Evolutionary conservation across 2,797 vertebrate species (phyloP).

Genomic region (Lithobates pipiens): DNA sequence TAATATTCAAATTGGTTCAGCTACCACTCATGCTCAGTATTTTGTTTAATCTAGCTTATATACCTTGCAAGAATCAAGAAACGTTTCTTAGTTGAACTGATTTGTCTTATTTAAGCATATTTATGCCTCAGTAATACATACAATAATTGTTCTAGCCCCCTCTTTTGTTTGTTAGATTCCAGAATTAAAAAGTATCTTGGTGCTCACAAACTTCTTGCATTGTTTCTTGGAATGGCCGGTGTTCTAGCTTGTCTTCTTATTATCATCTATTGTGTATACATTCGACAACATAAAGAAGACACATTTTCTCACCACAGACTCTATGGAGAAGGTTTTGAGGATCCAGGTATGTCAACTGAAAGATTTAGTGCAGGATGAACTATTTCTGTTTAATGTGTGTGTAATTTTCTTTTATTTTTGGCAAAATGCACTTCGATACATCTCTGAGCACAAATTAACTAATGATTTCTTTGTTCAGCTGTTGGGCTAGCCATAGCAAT

Average conservation of each 20-base stretch:
- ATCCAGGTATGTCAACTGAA: slow-evolving; percentile 62
- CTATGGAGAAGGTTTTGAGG: slow-evolving; percentile 66
- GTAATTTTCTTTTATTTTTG: background rate
- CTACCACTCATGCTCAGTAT: no score
- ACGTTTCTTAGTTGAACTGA: no score
- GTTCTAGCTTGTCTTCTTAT: slow-evolving; percentile 68
- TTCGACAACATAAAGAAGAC: slow-evolving; percentile 64
- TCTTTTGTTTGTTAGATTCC: slow-evolving; percentile 28
- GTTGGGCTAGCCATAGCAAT: no score
- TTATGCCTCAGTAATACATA: background rate
- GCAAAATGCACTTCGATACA: no score
- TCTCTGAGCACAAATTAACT: no score
- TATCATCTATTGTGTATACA: slow-evolving; percentile 72
- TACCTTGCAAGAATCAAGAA: no score
- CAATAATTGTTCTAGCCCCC: background rate
- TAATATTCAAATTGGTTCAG: no score
- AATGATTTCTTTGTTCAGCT: background rate
- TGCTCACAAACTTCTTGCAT: slow-evolving; percentile 62
- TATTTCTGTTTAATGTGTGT: background rate
- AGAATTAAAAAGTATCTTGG: slow-evolving; percentile 48
- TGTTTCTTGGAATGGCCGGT: slow-evolving; percentile 69
- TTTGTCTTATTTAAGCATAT: no score
- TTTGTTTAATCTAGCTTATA: no score
- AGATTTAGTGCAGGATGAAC: background rate
- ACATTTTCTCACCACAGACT: slow-evolving; percentile 72